These are phyloP conservation scores for Argyra leucocephala DNA, from an alignment of 2,888 invertebrate species.

Conservation along the genomic window DNA sequence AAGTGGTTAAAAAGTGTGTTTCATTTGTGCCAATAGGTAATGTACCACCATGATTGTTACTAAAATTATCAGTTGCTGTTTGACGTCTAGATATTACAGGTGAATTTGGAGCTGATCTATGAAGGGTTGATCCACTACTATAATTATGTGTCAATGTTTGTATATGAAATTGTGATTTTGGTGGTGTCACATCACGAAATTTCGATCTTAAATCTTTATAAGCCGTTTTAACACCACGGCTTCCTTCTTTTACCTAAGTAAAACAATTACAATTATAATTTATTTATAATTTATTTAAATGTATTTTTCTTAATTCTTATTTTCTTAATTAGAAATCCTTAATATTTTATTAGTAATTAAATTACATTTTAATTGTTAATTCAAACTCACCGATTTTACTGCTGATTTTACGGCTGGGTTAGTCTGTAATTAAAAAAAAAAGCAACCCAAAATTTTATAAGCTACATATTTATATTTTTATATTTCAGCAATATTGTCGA, in stretches of 20 bases:
- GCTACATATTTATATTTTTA: not conserved
- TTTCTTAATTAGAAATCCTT: not conserved
- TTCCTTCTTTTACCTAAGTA: constrained; percentile 58
- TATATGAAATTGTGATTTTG: constrained; percentile 23
- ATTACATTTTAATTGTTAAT: constrained; percentile 14
- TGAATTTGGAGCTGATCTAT: constrained; percentile 57
- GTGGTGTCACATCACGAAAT: constrained; percentile 43
- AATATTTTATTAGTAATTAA: not conserved
- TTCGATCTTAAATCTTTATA: constrained; percentile 67
- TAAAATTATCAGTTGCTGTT: constrained; percentile 11
- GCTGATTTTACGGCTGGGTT: constrained; percentile 90
- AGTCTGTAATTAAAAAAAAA: constrained; percentile 53
- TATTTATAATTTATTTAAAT: not conserved
- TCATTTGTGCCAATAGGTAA: constrained; percentile 12
- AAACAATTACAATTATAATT: constrained; percentile 5
- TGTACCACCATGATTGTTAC: constrained; percentile 17
- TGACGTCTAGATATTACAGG: constrained; percentile 51
- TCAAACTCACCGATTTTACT: constrained; percentile 81
- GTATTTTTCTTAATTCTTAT: not conserved
- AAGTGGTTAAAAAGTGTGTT: constrained; percentile 33
- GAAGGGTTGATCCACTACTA: constrained; percentile 33
- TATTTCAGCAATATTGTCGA: too few species aligned
- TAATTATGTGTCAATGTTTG: constrained; percentile 23
- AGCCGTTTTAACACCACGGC: constrained; percentile 66
- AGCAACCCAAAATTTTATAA: not conserved